Base-by-base conservation (phyloP, 1,140 invertebrate species). In the Listronotus bonariensis region DNA sequence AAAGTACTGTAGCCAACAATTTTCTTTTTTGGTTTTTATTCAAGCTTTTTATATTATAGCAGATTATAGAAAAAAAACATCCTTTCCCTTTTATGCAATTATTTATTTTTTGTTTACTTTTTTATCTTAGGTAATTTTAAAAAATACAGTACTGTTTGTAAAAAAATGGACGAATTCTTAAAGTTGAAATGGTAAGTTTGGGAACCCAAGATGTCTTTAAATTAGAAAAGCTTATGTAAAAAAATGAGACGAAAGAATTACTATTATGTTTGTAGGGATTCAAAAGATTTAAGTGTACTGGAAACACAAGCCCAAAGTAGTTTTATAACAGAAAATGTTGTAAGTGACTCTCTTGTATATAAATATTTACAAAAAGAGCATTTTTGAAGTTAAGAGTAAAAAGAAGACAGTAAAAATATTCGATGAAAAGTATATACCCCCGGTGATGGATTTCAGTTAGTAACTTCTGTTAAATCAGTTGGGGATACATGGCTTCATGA, bases 401-500 rank as follows among this genome's bases (percentile, higher is more conserved):
- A 14, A 18, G 38, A 45, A 36, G 15, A 31, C n/a, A 17, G 20
- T 26, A 26, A 12, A 6, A 18, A 36, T 53, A 36, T 53, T 54
- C 58, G 46, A 58, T 14, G 43, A 66, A 26, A 48, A 31, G 41
- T 51, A 15, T 67, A 68, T 41, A 14, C 57, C 1, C 67, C 65
- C n/a, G 57, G 69, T 38, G 46, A 32, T 36, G 65, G 61, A n/a
- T 40, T 46, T 62, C 18, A 53, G 9, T 41, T 41, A 26, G n/a
- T 32, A 11, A 69, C 65, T 36, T 45, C 15, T 18, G 34, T 20
- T 20, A 69, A 51, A 51, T 72, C 74, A 1, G 38, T 38, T 1
- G 51, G 73, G 31, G 69, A 49, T 53, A 51, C 45, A 53, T 17
- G 12, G 10, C 45, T 68, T 38, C 73, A 76, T 15, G 45, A 51